Conservation (phyloP, 2,888 invertebrate genomes). For the Dione juno region DNA sequence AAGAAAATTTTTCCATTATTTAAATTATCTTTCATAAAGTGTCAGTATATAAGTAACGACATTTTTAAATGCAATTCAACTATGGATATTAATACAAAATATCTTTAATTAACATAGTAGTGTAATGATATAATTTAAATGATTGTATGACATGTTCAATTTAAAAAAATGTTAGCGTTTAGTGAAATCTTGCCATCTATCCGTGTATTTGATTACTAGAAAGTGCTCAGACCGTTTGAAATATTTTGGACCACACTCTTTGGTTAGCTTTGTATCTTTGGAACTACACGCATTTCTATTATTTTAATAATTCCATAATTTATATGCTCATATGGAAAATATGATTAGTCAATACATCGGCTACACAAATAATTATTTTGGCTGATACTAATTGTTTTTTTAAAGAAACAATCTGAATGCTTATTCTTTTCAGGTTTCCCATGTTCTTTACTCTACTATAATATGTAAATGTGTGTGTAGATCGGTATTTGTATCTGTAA, state of each 20-base stretch:
- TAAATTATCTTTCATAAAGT: constrained; percentile 44
- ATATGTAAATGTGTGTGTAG: background rate
- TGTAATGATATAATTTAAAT: constrained; percentile 33
- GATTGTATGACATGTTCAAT: constrained; percentile 41
- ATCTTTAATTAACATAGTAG: constrained; percentile 38
- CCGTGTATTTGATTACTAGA: constrained; percentile 64
- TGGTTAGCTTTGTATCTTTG: background rate
- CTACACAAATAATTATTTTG: background rate
- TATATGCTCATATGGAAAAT: background rate
- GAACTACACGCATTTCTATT: background rate
- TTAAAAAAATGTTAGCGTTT: constrained; percentile 77
- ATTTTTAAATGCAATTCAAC: constrained; percentile 26
- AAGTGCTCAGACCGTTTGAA: constrained; percentile 54
- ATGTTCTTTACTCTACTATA: background rate
- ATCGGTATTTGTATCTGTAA: background rate
- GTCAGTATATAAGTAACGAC: constrained; percentile 36
- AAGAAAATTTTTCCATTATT: constrained; percentile 42
- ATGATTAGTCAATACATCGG: background rate
- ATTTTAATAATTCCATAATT: background rate
- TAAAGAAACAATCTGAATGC: background rate
- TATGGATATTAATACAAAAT: constrained; percentile 33
- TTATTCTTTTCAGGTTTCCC: background rate
- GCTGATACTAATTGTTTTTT: too few species aligned
- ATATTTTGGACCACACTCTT: background rate
- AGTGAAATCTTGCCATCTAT: constrained; percentile 78